phyloP scores from a whole-genome alignment of 2,113 vertebrate species.

The Ifrita kowaldi region DNA sequence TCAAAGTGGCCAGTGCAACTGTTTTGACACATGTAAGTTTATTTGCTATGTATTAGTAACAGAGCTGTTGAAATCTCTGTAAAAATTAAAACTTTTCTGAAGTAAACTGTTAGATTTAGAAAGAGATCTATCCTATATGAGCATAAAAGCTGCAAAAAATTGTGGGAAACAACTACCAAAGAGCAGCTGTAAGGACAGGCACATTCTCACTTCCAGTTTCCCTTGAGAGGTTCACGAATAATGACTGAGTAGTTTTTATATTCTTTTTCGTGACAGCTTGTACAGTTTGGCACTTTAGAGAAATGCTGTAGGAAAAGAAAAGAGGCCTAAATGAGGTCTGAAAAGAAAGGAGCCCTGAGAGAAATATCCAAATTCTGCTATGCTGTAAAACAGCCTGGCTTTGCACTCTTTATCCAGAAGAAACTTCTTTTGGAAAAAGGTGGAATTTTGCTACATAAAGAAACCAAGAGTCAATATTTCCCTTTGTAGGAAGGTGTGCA shows the following conservation, averaged over 20 bases:
- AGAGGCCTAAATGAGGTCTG: conserved; percentile 66
- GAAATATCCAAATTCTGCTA: conserved; percentile 22
- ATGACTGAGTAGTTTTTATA: not conserved
- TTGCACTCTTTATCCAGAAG: not conserved
- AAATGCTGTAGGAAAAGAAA: conserved; percentile 32
- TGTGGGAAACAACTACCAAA: not conserved
- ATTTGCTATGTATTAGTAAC: not conserved
- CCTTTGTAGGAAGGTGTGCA: not conserved
- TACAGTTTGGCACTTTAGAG: conserved; percentile 33
- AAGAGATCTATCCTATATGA: not conserved
- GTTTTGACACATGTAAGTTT: not conserved
- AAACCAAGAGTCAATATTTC: not conserved
- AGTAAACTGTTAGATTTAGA: not conserved
- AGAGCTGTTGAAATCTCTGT: not conserved
- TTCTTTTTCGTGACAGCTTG: conserved; percentile 13
- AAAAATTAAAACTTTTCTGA: not conserved
- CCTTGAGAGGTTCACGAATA: not conserved
- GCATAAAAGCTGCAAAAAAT: not conserved
- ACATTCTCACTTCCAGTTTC: not conserved
- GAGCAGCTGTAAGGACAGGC: not conserved
- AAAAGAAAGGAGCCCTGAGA: conserved; percentile 12
- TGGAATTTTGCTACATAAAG: not conserved
- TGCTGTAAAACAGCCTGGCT: conserved; percentile 8
- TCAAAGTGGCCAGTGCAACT: not conserved
- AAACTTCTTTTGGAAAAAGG: not conserved